phyloP scores from a whole-genome alignment of 2,888 invertebrate species.

The Stegana nigrithorax region DNA sequence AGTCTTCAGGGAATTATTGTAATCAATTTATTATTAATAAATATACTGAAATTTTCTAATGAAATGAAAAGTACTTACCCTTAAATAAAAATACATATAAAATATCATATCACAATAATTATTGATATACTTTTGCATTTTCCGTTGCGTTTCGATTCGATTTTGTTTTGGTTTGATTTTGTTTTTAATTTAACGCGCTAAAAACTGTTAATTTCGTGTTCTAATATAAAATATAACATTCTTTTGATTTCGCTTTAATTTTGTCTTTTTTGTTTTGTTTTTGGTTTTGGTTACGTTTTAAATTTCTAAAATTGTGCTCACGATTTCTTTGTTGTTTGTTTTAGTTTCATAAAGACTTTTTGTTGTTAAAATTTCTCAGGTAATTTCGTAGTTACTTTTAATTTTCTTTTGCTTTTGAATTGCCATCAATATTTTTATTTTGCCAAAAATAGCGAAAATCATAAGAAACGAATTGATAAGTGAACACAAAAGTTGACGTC shows the following conservation, averaged over 20 bases:
- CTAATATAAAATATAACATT: constrained; percentile 15
- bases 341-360: constrained; percentile 28
- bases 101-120: constrained; percentile 59
- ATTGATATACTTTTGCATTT: constrained; percentile 47
- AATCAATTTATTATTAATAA: too few relatives aligned
- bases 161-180: constrained; percentile 20
- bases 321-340: too few relatives aligned
- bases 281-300: constrained; percentile 21
- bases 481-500: constrained; percentile 56
- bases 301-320: constrained; percentile 28
- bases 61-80: too few relatives aligned
- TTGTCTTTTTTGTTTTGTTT: constrained; percentile 20
- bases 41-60: too few relatives aligned
- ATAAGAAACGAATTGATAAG: constrained; percentile 31
- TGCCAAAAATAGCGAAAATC: constrained; percentile 22
- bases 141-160: constrained; percentile 23
- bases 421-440: constrained; percentile 29
- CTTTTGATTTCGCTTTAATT: constrained; percentile 21
- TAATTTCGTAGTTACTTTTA: constrained; percentile 67
- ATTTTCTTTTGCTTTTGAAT: too few relatives aligned
- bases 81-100: constrained; percentile 56
- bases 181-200: too few relatives aligned
- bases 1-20: too few relatives aligned
- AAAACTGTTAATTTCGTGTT: not conserved
- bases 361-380: constrained; percentile 52